Percentiles rank a stretch among this genome's conserved stretches.
Conservation (phyloP, 1,140 invertebrate genomes). For the Rhizoglyphus robini region DNA sequence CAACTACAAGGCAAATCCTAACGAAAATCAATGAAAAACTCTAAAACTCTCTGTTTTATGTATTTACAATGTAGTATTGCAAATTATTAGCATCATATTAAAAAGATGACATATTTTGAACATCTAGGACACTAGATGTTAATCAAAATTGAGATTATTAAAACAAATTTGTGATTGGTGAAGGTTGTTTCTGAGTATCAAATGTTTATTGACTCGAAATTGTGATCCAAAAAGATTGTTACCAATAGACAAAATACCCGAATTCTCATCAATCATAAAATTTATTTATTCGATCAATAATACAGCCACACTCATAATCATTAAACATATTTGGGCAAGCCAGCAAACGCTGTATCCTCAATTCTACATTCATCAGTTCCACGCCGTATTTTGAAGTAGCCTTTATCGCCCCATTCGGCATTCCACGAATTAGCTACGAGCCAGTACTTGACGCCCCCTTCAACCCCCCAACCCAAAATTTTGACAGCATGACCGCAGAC, state of each 20-base stretch:
- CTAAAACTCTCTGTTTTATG: no score
- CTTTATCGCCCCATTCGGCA: slow-evolving; percentile 40
- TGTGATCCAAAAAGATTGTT: not conserved
- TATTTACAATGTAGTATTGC: no score
- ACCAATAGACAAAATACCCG: not conserved
- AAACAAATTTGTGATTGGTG: not conserved
- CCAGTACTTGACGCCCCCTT: slow-evolving; percentile 39
- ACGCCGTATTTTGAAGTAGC: slow-evolving; percentile 60
- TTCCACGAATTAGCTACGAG: slow-evolving; percentile 43
- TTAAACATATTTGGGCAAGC: slow-evolving; percentile 42
- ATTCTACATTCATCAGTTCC: slow-evolving; percentile 72
- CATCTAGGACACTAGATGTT: no score
- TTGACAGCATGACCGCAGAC: slow-evolving; percentile 51
- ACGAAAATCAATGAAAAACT: no score
- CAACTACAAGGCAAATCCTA: no score
- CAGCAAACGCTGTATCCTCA: slow-evolving; percentile 59
- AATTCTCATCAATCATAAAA: not conserved
- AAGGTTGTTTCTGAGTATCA: not conserved
- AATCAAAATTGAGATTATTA: not conserved
- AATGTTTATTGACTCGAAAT: not conserved
- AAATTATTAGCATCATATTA: no score
- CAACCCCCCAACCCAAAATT: slow-evolving; percentile 42
- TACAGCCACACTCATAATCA: not conserved
- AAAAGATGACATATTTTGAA: no score
- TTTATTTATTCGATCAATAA: not conserved